A percentile compares a stretch with the other conserved stretches of the same genome.
These are phyloP conservation scores for Sphaeramia orbicularis DNA, from an alignment of 2,797 vertebrate species.

Conservation along the genomic window DNA sequence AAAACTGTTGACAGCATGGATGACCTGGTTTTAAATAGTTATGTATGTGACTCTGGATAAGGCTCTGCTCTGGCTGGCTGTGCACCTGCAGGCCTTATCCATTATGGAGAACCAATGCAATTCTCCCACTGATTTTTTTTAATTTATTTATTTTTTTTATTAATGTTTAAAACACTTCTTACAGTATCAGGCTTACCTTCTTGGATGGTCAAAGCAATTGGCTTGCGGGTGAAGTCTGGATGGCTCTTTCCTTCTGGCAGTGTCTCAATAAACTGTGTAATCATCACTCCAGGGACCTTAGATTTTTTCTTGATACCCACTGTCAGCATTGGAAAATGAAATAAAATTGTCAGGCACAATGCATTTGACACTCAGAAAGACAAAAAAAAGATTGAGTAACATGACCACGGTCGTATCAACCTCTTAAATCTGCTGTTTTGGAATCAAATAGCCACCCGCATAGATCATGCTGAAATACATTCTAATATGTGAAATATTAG, in stretches of 20 bases:
- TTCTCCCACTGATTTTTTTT: slow-evolving; percentile 8
- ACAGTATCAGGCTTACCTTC: slow-evolving; percentile 78
- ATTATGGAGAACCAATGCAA: slow-evolving; percentile 34
- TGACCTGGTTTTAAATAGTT: too few relatives aligned
- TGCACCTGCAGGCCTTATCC: slow-evolving; percentile 13
- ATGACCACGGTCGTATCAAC: neutral
- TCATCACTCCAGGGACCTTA: slow-evolving; percentile 85
- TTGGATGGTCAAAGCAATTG: slow-evolving; percentile 87
- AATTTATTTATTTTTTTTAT: neutral
- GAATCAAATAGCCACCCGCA: slow-evolving; percentile 35
- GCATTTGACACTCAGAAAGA: slow-evolving; percentile 12
- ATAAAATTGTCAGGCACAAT: slow-evolving; percentile 30
- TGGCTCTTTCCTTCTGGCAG: slow-evolving; percentile 86
- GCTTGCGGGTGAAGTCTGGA: slow-evolving; percentile 90
- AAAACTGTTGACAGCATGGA: too few relatives aligned
- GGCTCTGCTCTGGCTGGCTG: neutral
- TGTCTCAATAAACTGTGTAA: slow-evolving; percentile 86
- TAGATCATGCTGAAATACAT: slow-evolving; percentile 51
- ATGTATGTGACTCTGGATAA: slow-evolving; percentile 9
- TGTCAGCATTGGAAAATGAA: slow-evolving; percentile 56
- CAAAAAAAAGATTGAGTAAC: slow-evolving; percentile 5
- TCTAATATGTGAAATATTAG: slow-evolving; percentile 66
- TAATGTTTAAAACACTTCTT: slow-evolving; percentile 13
- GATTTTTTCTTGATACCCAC: slow-evolving; percentile 85
- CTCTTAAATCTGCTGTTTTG: slow-evolving; percentile 26